Conservation (phyloP, 2,888 invertebrate genomes). For the Xanthostigma xanthostigma region DNA sequence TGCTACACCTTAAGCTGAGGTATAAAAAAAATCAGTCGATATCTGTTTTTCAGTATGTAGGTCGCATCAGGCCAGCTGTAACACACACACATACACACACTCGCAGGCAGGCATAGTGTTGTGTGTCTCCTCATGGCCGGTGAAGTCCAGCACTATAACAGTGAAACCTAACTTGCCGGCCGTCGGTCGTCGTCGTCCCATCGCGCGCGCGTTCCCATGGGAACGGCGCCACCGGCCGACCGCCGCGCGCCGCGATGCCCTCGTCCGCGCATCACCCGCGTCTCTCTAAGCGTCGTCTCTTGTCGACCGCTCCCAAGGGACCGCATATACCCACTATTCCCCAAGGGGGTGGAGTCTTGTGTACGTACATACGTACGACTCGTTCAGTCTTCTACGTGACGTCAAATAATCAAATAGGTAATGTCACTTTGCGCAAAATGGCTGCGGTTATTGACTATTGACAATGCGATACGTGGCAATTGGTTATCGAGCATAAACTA, state of each 20-base stretch:
- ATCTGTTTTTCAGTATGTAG: too few relatives aligned
- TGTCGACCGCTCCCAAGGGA: slow-evolving; percentile 22
- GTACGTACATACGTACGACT: slow-evolving; percentile 4
- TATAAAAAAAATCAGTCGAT: too few relatives aligned
- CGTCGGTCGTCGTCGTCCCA: slow-evolving; percentile 27
- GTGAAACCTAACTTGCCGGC: slow-evolving; percentile 18
- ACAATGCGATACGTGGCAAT: neutral
- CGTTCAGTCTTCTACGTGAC: too few relatives aligned
- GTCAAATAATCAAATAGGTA: too few relatives aligned
- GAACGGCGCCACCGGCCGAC: slow-evolving; percentile 24
- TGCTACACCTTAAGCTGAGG: too few relatives aligned
- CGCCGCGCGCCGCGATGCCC: slow-evolving; percentile 9
- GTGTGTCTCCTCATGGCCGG: too few relatives aligned
- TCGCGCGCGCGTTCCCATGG: slow-evolving; percentile 33
- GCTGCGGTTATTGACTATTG: neutral
- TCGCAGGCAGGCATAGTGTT: too few relatives aligned
- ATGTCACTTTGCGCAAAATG: neutral
- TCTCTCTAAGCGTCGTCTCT: slow-evolving; percentile 3
- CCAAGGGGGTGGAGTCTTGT: slow-evolving; percentile 31
- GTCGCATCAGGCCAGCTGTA: too few relatives aligned
- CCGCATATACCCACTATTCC: slow-evolving; percentile 24
- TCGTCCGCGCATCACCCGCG: slow-evolving; percentile 3
- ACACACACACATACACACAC: too few relatives aligned
- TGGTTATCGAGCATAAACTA: too few relatives aligned
- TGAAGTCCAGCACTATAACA: too few relatives aligned